Base-by-base conservation (phyloP, 2,113 vertebrate genomes). In the Smithornis capensis region DNA sequence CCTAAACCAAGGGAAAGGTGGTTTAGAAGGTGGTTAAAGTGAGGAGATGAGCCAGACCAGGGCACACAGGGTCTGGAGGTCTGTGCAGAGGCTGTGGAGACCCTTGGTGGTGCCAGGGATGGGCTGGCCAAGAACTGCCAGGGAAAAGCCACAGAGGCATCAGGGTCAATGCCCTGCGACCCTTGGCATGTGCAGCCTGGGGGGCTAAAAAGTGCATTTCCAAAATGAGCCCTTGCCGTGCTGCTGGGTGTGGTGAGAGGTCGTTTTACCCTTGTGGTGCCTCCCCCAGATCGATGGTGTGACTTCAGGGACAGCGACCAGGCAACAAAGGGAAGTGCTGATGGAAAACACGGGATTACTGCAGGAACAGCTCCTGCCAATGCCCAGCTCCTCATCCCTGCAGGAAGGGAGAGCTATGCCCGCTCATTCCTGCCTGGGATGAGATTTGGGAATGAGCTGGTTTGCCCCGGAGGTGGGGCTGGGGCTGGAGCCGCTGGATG, bases 391-490 rank as follows among this genome's bases (percentile, higher is more conserved):
- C 67, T 40, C n/a, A 9, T 5, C 50, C 38, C 64, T 10, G 38
- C 67, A 19, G 49, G 35, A 13, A 0, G 0, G 47, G 14, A 2
- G 40, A 14, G 52, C 55, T 45, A 29, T 1, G 27, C 12, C 0
- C 0, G 28, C 3, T 2, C 2, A 0, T 3, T 3, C 55, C 79
- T 35, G 75, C 8, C 23, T 3, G 1, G 52, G 25, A 1, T 0
- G 0, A 27, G 1, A n/a, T n/a, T n/a, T 16, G 40, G 27, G 0
- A 3, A 6, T 0, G 3, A 14, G 6, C 14, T 0, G 63, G 1
- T 9, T 1, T 35, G 73, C 21, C 76, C 68, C 38, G 0, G 52
- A 6, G 59, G 31, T 11, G 81, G 53, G 33, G 65, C 24, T 3
- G 42, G 62, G 25, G 83, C 55, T 24, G 65, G 79, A 7, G 83